Base-by-base conservation (phyloP, 2,888 invertebrate genomes). In the Campoletis raptor region DNA sequence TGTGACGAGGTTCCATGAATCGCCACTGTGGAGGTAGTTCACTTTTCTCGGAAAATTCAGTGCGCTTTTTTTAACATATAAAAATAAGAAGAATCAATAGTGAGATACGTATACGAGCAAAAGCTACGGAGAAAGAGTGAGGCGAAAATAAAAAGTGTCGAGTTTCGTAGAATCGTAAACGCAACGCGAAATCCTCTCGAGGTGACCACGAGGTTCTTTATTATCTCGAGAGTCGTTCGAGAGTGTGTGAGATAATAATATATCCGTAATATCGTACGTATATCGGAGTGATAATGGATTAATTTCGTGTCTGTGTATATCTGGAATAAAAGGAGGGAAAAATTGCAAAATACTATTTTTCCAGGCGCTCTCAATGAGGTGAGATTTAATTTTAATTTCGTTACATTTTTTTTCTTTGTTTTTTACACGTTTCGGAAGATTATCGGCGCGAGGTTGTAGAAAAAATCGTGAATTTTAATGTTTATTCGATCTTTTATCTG, bases 151-250 rank as follows among this genome's bases (percentile, higher is more conserved):
- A 40, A 40, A 24, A 72, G 66, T 79, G 64, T 48, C 73, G 70
- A 37, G 12, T 52, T 54, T 42, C 21, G 57, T 72, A 45, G 64
- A 64, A 66, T 21, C 36, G 52, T 67, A 61, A 52, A 37, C 72
- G 54, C 52, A 66, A 66, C 70, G 52, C 10, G 30, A 84, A 73
- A 66, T 72, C 1, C n/a, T 61, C 45, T 10, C 36, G 66, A 57
- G 52, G 74, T 73, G 64, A 70, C 72, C 74, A 76, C 84, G 42
- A 80, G 85, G 83, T 77, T 82, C 79, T 80, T 77, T 83, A 79
- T 80, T 79, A 84, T 81, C 81, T 83, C 64, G 86, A 78, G 67
- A 40, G 57, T 79, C 48, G 24, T 72, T 73, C 64, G 30, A 70
- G 30, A 70, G 82, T 77, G 82, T 42, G 81, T 45, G 54, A 66